A percentile compares a stretch with the other conserved stretches of the same genome.
phyloP scores from a whole-genome alignment of 1,140 invertebrate genomes.

The Drosophila navojoa region DNA sequence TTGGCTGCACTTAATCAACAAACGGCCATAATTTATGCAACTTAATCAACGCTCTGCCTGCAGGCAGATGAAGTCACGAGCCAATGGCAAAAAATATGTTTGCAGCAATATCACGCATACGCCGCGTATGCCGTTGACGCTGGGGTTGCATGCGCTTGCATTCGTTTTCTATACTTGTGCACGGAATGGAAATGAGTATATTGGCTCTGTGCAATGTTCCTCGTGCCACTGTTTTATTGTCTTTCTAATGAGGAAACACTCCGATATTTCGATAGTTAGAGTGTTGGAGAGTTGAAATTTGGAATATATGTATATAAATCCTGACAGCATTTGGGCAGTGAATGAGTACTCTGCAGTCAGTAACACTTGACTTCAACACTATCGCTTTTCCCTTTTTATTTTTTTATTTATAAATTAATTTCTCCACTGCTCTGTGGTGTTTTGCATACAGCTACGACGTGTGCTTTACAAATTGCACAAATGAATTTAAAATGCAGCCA shows the following conservation, averaged over 20 bases:
- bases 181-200: too few relatives aligned
- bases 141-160: slow-evolving; percentile 31
- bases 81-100: slow-evolving; percentile 5
- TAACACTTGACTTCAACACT: too few relatives aligned
- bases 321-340: neutral
- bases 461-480: slow-evolving; percentile 45
- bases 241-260: too few relatives aligned
- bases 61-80: neutral
- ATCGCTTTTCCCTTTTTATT: too few relatives aligned
- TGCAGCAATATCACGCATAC: slow-evolving; percentile 62
- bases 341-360: too few relatives aligned
- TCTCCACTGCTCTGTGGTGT: neutral
- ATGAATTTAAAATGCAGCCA: slow-evolving; percentile 54
- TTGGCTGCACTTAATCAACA: slow-evolving; percentile 59
- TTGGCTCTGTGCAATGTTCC: too few relatives aligned
- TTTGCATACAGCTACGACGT: slow-evolving; percentile 1
- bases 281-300: too few relatives aligned
- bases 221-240: too few relatives aligned
- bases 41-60: slow-evolving; percentile 56
- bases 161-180: too few relatives aligned
- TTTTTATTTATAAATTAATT: slow-evolving; percentile 39
- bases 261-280: too few relatives aligned
- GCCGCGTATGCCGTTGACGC: slow-evolving; percentile 23
- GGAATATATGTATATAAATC: too few relatives aligned
- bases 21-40: slow-evolving; percentile 72